Evolutionary conservation across 2,888 invertebrate species (phyloP), one percentile per base, ranked within the genome.

Genomic region (Oconnorella tubifera): DNA sequence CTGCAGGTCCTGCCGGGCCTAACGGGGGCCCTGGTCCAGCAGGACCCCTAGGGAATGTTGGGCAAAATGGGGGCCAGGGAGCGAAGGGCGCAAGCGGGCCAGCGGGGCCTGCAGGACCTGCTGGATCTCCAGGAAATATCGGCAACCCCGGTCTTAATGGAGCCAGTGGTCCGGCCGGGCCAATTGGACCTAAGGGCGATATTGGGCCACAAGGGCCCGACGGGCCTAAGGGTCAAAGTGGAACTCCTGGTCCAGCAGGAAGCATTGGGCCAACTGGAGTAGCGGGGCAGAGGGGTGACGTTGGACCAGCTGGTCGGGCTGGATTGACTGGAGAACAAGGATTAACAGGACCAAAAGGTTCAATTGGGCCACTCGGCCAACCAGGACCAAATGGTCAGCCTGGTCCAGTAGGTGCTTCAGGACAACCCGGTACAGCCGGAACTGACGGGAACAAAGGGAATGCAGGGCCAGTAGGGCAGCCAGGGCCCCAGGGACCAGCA

Each of bases 71-170:
- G 56, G 28, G 28, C 62, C 1, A 51, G 55, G 69, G 64, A 32
- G 53, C 64, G 2, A 6, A 59, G n/a, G 65, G 64, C 29, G 32
- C 50, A 14, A n/a, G 56, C 23, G 68, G 68, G 29, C 56, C 58
- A 33, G 3, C 29, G 25, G 68, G 68, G 2, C 51, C 32, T 28
- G 32, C 19, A 49, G 58, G 49, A 27, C 25, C 27, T 50, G 1
- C 60, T 60, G 60, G 60, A 29, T 29, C 60, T 25, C 27, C n/a
- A 48, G 60, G 60, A n/a, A 3, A 28, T 10, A 19, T 28, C 6
- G 60, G 60, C 14, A 25, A 14, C 6, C 29, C 50, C 19, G 64
- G 64, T 25, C 59, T 25, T 4, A 53, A 3, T 28, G 60, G 62
- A 28, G 1, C 59, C 25, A 10, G 3, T 31, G 64, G 64, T 33